phyloP scores from a whole-genome alignment of 2,113 vertebrate genomes.

The Pedetes capensis region DNA sequence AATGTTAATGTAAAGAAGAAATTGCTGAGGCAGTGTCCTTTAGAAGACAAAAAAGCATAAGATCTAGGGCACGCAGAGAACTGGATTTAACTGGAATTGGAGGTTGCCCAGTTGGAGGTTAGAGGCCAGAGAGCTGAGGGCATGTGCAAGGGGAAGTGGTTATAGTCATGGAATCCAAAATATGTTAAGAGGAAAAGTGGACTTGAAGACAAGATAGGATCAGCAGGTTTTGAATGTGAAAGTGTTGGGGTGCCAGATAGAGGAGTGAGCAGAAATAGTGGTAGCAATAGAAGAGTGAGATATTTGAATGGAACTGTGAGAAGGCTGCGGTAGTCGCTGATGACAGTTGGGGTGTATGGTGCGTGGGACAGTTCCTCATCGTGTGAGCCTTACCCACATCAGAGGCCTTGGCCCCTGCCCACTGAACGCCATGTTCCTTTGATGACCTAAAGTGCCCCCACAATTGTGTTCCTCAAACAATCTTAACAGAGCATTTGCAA shows the following conservation, averaged over 20 bases:
- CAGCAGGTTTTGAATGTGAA: not conserved
- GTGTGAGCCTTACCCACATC: not conserved
- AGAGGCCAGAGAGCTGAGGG: not conserved
- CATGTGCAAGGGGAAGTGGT: not conserved
- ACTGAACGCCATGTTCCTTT: not conserved
- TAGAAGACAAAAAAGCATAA: not conserved
- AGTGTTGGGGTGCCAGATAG: not conserved
- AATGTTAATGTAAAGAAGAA: conserved; percentile 11
- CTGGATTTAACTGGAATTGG: not conserved
- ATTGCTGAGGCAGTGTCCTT: not conserved
- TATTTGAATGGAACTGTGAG: not conserved
- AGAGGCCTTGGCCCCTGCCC: not conserved
- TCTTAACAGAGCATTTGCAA: not conserved
- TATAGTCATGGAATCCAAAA: not conserved
- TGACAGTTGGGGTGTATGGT: not conserved
- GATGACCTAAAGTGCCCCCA: not conserved
- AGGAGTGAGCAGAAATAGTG: not conserved
- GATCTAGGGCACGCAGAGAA: not conserved
- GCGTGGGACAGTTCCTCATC: not conserved
- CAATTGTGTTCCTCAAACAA: not conserved
- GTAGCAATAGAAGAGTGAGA: not conserved
- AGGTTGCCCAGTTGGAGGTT: not conserved
- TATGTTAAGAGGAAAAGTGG: not conserved
- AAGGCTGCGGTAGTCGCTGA: not conserved
- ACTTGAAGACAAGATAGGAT: not conserved